A percentile compares a stretch with the other conserved stretches of the same genome.
These are phyloP conservation scores for Archilochus colubris DNA, from an alignment of 2,113 vertebrate genomes.

Conservation along the genomic window DNA sequence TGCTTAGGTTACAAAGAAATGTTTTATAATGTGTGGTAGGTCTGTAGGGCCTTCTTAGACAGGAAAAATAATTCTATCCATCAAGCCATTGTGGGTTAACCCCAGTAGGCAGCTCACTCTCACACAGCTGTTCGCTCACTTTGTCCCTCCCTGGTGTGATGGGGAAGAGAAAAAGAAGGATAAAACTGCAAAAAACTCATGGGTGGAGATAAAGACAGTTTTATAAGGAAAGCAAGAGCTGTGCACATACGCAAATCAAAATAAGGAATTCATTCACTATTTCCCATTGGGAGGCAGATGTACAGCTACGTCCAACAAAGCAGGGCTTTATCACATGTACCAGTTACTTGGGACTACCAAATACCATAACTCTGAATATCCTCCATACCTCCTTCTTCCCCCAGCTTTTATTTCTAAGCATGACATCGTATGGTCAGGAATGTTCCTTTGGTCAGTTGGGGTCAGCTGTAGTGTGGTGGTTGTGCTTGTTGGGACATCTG, in stretches of 20 bases:
- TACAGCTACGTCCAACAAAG: neutral
- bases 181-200: accelerated
- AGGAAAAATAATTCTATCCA: neutral
- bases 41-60: neutral
- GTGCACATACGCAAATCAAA: accelerated
- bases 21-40: neutral
- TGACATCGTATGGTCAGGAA: neutral
- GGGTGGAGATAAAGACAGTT: neutral
- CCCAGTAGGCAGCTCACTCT: neutral
- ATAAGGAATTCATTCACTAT: neutral
- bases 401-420: neutral
- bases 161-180: neutral
- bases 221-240: neutral
- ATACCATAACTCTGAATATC: accelerated
- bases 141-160: accelerated
- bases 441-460: neutral
- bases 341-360: neutral
- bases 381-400: neutral
- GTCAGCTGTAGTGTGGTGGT: neutral
- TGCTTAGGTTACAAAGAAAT: neutral
- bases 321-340: accelerated
- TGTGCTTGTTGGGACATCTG: neutral
- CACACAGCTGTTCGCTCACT: accelerated
- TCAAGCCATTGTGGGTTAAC: neutral
- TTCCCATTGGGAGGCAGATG: neutral